Evolutionary conservation across 2,113 vertebrate species (phyloP).

Genomic region (Cyanoliseus patagonus): DNA sequence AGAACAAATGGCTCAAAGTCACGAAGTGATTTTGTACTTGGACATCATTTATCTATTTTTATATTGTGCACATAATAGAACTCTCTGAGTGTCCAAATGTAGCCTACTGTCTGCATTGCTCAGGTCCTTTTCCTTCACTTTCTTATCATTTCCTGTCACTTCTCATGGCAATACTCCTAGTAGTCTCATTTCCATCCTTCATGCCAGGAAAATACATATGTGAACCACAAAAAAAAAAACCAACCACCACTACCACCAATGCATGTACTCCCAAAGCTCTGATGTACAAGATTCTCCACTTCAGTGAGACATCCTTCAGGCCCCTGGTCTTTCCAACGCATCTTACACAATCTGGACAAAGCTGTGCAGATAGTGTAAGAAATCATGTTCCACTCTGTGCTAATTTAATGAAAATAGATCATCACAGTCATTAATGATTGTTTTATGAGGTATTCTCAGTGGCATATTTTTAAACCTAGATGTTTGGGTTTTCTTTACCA

Average conservation of each 20-base stretch:
- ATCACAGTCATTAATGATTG: neutral
- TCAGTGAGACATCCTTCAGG: neutral
- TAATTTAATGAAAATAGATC: neutral
- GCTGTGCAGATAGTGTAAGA: neutral
- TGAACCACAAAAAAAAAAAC: fast-evolving
- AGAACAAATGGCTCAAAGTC: neutral
- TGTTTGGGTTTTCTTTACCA: slow-evolving; percentile 10
- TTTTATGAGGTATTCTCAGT: neutral
- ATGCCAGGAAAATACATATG: neutral
- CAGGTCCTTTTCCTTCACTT: neutral
- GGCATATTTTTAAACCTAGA: neutral
- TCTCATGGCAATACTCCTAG: neutral
- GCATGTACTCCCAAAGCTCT: neutral
- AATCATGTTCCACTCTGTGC: neutral
- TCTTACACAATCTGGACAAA: neutral
- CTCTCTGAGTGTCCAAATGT: neutral
- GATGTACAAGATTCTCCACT: fast-evolving
- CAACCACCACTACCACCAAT: neutral
- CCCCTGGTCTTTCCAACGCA: neutral
- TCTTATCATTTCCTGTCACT: neutral
- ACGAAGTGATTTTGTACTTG: neutral
- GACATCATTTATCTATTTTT: neutral
- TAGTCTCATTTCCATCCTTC: neutral
- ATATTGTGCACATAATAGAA: neutral
- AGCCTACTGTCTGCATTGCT: neutral